A percentile compares a stretch with the other conserved stretches of the same genome.
Conservation (phyloP, 2,888 invertebrate species). For the Nebria salina region DNA sequence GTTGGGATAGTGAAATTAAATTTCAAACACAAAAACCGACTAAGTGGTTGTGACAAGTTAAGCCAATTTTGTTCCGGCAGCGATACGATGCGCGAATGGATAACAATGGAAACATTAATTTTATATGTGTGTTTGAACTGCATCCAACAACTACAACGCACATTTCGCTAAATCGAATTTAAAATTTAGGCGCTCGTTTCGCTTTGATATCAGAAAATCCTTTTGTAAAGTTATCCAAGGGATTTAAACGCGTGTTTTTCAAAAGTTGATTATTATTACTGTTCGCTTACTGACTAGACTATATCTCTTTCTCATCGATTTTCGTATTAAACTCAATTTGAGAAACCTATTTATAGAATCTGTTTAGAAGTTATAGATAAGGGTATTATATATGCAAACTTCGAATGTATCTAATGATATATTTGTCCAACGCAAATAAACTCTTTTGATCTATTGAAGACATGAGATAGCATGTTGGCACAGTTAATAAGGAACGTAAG, state of each 20-base stretch:
- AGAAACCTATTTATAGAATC: background rate
- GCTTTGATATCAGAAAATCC: slow-evolving; percentile 56
- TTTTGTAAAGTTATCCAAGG: slow-evolving; percentile 17
- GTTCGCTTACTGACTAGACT: background rate
- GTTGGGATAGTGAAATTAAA: slow-evolving; percentile 30
- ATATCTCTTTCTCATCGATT: slow-evolving; percentile 11
- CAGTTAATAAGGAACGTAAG: too few species aligned
- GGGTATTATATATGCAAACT: background rate
- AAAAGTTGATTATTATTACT: slow-evolving; percentile 11
- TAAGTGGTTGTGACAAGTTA: slow-evolving; percentile 43
- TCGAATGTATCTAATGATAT: background rate
- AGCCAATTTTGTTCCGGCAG: slow-evolving; percentile 41
- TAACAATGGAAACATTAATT: slow-evolving; percentile 21
- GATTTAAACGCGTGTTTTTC: slow-evolving; percentile 6
- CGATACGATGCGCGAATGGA: slow-evolving; percentile 10
- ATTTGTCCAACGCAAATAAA: background rate
- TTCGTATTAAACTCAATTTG: background rate
- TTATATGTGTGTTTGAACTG: background rate
- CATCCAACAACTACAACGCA: background rate
- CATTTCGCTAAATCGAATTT: slow-evolving; percentile 60
- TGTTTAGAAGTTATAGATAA: background rate
- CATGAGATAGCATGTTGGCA: too few species aligned
- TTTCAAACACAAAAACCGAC: slow-evolving; percentile 34
- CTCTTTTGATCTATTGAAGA: background rate
- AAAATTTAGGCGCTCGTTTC: slow-evolving; percentile 60